Base-by-base conservation (phyloP, 1,140 invertebrate genomes). In the Homalodisca vitripennis region DNA sequence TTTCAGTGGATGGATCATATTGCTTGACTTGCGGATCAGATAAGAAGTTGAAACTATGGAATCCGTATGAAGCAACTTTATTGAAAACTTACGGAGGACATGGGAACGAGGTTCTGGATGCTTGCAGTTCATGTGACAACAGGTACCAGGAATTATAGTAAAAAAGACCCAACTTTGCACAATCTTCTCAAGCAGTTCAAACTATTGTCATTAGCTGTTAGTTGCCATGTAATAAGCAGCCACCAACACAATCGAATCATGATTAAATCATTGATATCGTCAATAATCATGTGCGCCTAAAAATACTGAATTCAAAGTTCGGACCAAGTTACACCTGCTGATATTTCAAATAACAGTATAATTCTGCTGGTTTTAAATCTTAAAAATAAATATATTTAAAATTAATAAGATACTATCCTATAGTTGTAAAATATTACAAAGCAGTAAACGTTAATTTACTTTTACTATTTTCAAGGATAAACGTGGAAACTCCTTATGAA, bases 11-110 rank as follows among this genome's bases (percentile, higher is more conserved):
- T 83, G 97, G 97, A 12, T 86, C 89, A 48, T 99, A 99, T 78
- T 96, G 94, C 77, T 75, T 99, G 51, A 97, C 94, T 10, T 97
- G 94, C 80, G 97, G 97, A 0, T 91, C 93, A 22, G 95, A 99
- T 77, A 97, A 96, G 78, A 96, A 94, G 79, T 80, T 99, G 3
- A 98, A 98, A 84, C 79, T 99, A 55, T 99, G 97, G 97, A 98
- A 98, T 84, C 96, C 95, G 0, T 86, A 90, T 69, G 87, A 87
- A 51, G 83, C 86, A 34, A 77, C 91, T 14, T 78, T 91, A 10
- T 80, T 99, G 0, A 97, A 98, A 83, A 94, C 91, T 0, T 98
- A 98, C 76, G 86, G 88, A n/a, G 97, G 96, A 0, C 97, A 99
- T 82, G 96, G 92, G 0, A 92, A 95, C 77, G 96, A 99, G 82